Conservation (phyloP, 2,797 vertebrate genomes). For the Melanotaenia parkinsoni region DNA sequence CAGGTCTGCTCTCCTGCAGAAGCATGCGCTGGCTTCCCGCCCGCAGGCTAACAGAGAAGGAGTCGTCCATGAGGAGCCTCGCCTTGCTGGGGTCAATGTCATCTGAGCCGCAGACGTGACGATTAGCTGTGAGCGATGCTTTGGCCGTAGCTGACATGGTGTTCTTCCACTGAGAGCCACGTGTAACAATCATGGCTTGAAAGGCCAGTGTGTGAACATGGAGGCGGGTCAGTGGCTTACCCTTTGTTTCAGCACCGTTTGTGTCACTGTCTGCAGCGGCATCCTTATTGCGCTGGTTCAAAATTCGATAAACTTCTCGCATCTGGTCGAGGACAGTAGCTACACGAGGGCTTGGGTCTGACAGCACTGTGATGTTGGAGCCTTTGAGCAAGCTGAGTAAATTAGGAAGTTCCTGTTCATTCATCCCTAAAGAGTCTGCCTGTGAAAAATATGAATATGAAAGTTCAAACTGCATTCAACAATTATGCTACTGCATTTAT, state of each 20-base stretch:
- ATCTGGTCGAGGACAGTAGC: constrained; percentile 89
- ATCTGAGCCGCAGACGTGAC: constrained; percentile 88
- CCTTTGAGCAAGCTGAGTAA: constrained; percentile 86
- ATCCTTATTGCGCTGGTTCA: constrained; percentile 78
- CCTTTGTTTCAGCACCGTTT: neutral
- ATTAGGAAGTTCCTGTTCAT: constrained; percentile 90
- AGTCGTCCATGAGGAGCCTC: constrained; percentile 89
- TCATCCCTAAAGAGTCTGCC: constrained; percentile 89
- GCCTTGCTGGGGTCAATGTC: constrained; percentile 87
- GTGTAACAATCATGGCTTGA: constrained; percentile 87
- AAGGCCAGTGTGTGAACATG: constrained; percentile 89
- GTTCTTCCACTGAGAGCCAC: constrained; percentile 87
- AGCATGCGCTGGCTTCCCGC: constrained; percentile 86
- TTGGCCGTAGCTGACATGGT: constrained; percentile 89
- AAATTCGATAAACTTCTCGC: constrained; percentile 86
- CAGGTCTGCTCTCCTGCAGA: constrained; percentile 82
- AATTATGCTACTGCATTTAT: too few species aligned
- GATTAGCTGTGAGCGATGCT: constrained; percentile 88
- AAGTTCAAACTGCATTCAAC: neutral
- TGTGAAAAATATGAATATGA: constrained; percentile 51
- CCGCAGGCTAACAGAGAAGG: constrained; percentile 85
- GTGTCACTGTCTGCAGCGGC: neutral
- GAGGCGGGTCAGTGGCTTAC: constrained; percentile 81
- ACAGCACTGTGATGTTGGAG: constrained; percentile 85
- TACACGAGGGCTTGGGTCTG: constrained; percentile 88